These are phyloP conservation scores for Akabosia matsudoensis DNA, from an alignment of 1,140 invertebrate species.

Conservation along the genomic window DNA sequence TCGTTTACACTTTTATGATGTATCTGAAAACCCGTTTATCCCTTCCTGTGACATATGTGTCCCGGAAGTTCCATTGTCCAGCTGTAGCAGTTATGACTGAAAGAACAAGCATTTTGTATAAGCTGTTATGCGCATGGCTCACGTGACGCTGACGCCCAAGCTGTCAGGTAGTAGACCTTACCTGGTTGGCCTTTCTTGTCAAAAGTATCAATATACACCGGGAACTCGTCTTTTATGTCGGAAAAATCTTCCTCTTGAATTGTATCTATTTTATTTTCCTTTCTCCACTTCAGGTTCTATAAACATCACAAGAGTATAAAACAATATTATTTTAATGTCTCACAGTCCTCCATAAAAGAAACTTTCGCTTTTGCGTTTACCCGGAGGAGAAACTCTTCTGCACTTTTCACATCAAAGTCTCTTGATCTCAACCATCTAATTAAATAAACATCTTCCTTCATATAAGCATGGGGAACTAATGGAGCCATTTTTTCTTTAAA, in stretches of 20 bases:
- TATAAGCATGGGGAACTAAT: background rate
- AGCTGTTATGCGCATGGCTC: too few relatives aligned
- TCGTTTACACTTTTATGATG: background rate
- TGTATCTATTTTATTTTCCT: conserved; percentile 1
- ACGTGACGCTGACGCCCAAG: too few relatives aligned
- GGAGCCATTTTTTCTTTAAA: background rate
- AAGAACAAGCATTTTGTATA: background rate
- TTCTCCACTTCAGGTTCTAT: conserved; percentile 2
- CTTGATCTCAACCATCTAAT: background rate
- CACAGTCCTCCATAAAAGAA: background rate
- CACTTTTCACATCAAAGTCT: background rate
- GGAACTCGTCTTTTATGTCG: background rate
- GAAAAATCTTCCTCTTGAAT: background rate
- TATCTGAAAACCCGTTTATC: background rate
- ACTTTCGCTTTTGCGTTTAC: background rate
- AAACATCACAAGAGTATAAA: background rate
- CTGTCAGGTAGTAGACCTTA: too few relatives aligned
- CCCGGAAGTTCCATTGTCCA: background rate
- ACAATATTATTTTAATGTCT: background rate
- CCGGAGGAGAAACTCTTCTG: background rate
- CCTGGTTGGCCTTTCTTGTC: conserved; percentile 6
- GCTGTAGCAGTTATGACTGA: background rate
- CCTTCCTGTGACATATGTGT: background rate
- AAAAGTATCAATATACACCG: background rate
- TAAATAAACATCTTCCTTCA: background rate